Evolutionary conservation across 2,888 invertebrate genomes (phyloP), one percentile per base, ranked within the genome.

Genomic region (Drosophila colorata): DNA sequence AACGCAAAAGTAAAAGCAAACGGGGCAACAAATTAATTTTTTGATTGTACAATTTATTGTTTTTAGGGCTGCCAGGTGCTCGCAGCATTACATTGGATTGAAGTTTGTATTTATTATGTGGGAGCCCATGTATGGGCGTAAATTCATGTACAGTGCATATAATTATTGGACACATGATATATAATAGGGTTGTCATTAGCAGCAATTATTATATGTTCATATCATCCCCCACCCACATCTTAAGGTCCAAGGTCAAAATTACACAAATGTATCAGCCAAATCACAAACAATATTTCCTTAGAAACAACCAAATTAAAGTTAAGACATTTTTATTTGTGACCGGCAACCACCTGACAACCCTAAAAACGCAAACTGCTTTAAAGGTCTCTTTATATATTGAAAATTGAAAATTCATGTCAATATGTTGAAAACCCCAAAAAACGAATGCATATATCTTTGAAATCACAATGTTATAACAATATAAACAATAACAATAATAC

Each of bases 331-430:
- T 38, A 23, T n/a, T 40, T 23, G 25, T 53, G 0, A 46, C 38
- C 18, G 48, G 14, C 20, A 20, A 46, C 2, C 35, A 52, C 69
- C 59, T 87, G 88, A 65, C 88, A 82, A 85, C 88, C 88, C 88
- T 82, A 56, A 33, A 60, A 59, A 63, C 44, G 20, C 44, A 53
- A 67, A 72, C 40, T n/a, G 16, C 13, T 14, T 31, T 49, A 63
- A 51, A 41, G 31, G 41, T 37, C 23, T 43, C 28, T 35, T 20
- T 37, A 18, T 20, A 48, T 53, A 47, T 48, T 48, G 31, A 14
- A 52, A 59, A 48, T 44, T 11, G 23, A 33, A 61, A 38, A 51
- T 20, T 44, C 14, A 49, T 41, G 4, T n/a, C 2, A 49, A 38
- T 37, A 33, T 7, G 9, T 33, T 41, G 14, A n/a, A 66, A 65